Evolutionary conservation across 2,113 vertebrate genomes (phyloP), one percentile per base, ranked within the genome.

Genomic region (Rissa tridactyla): DNA sequence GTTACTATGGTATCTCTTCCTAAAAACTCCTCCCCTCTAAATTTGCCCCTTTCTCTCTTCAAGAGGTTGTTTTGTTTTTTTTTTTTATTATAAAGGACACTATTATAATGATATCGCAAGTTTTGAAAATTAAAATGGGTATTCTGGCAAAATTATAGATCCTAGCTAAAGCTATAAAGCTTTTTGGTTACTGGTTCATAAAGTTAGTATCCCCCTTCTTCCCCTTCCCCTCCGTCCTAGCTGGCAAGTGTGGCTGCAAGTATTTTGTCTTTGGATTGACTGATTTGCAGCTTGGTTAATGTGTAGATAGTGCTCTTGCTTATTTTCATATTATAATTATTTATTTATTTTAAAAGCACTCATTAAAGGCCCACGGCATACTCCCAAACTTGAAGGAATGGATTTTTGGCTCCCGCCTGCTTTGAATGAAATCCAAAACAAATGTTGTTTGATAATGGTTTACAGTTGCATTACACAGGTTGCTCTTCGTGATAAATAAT

Each of bases 351-450:
- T 69, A n/a, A 92, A 93, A 92, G 82, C 80, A 54, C 61, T 95
- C 86, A 82, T 93, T 87, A 96, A 97, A 94, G 76, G 64, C 72
- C 82, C 60, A 82, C 36, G 0, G 82, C 81, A 86, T 93, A 86
- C 21, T 90, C 88, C 88, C 83, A 42, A 81, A 96, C 92, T 94
- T 83, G 77, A 97, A 96, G 97, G 90, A 96, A 93, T 95, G 54
- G 66, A 83, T 88, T 97, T 96, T 97, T 96, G 96, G 94, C 95
- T 96, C 68, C 51, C 71, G 38, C 40, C 32, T 83, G 8, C 92
- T 81, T 96, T 96, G 96, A 97, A 95, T 82, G 69, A 83, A 96
- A 75, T 97, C 97, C 94, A 97, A 89, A 91, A 90, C 95, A 95
- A 96, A 94, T 96, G 95, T 95, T 97, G 92, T 86, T 97, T 91